These are phyloP conservation scores for Hyperoplus lanceolatus DNA, from an alignment of 2,797 vertebrate species.

Conservation along the genomic window DNA sequence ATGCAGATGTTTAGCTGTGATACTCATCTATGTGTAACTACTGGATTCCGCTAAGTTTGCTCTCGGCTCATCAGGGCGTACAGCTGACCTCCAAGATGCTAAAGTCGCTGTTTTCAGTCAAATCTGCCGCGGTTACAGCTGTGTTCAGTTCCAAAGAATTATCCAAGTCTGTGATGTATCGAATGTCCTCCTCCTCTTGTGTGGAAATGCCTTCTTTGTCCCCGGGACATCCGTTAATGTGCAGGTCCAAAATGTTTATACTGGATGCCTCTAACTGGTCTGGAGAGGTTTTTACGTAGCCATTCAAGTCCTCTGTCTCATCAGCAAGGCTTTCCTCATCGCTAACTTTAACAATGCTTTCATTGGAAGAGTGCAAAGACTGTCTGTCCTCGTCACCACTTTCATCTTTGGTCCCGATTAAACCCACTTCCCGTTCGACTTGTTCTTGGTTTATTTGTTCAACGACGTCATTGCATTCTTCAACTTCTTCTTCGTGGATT, in stretches of 20 bases:
- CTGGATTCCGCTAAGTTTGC: not conserved
- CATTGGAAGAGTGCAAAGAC: conserved; percentile 63
- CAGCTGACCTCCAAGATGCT: conserved; percentile 60
- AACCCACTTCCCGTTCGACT: conserved; percentile 7
- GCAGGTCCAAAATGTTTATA: conserved; percentile 43
- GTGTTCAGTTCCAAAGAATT: conserved; percentile 39
- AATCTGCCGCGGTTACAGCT: conserved; percentile 16
- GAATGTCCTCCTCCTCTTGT: conserved; percentile 31
- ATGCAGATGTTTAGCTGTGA: too few relatives aligned
- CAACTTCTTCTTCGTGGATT: not conserved
- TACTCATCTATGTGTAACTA: too few relatives aligned
- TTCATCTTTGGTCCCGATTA: not conserved
- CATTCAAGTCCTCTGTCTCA: conserved; percentile 37
- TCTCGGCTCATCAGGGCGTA: conserved; percentile 1
- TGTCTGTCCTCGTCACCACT: conserved; percentile 38
- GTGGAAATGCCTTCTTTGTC: conserved; percentile 12
- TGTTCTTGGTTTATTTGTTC: conserved; percentile 19
- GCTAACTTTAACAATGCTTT: conserved; percentile 72
- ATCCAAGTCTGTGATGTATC: not conserved
- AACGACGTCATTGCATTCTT: not conserved
- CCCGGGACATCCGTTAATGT: conserved; percentile 43
- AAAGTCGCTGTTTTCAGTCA: conserved; percentile 65
- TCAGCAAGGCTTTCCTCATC: conserved; percentile 62
- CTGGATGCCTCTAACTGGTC: conserved; percentile 48
- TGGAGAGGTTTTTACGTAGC: conserved; percentile 12